These are phyloP conservation scores for Oxystoma pomonae DNA, from an alignment of 2,888 invertebrate species.

Conservation along the genomic window DNA sequence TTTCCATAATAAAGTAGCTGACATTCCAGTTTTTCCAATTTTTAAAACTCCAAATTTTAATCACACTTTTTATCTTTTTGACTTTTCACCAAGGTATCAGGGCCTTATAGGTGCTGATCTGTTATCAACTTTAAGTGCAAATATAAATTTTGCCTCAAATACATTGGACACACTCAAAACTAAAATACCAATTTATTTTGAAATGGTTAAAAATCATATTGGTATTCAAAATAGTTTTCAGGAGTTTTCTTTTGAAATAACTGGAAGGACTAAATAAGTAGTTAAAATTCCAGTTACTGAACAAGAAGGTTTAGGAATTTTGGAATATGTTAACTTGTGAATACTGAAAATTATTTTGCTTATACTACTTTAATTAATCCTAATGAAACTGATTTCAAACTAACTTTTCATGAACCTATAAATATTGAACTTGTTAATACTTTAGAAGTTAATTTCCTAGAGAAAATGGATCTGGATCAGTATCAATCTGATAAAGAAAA, in stretches of 20 bases:
- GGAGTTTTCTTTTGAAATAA: constrained; percentile 6
- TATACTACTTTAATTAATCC: constrained; percentile 5
- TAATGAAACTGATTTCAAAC: too few species aligned
- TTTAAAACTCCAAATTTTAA: constrained; percentile 11
- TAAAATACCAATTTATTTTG: not conserved
- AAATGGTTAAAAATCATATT: constrained; percentile 8
- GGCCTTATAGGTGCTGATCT: constrained; percentile 18
- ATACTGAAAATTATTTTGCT: constrained; percentile 9
- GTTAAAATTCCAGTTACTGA: constrained; percentile 9
- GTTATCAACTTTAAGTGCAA: too few species aligned
- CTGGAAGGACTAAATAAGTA: constrained; percentile 3
- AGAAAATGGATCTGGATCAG: too few species aligned
- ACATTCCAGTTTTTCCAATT: constrained; percentile 13
- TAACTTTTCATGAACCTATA: constrained; percentile 5
- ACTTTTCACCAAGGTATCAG: constrained; percentile 18
- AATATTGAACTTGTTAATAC: constrained; percentile 10
- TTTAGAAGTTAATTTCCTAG: too few species aligned
- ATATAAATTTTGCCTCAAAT: not conserved
- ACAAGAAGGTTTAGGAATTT: constrained; percentile 4
- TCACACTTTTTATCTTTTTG: constrained; percentile 19
- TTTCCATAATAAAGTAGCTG: constrained; percentile 14
- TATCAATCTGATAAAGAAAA: too few species aligned
- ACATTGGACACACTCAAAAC: not conserved
- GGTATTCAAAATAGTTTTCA: too few species aligned
- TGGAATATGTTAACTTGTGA: constrained; percentile 12